Conservation (phyloP, 2,113 vertebrate species). For the Melanocharis versteri region DNA sequence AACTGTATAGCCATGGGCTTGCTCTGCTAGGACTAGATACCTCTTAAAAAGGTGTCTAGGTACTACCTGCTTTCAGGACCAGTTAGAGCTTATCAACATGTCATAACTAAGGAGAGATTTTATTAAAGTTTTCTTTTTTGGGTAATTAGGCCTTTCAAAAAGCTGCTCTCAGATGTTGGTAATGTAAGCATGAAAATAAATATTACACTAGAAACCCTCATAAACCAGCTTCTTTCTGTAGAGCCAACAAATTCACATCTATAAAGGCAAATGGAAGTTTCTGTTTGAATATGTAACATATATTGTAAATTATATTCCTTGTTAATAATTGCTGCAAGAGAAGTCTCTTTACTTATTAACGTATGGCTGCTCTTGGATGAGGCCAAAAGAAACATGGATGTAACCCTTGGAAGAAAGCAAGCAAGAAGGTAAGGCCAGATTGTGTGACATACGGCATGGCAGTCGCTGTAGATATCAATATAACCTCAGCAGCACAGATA, state of each 20-base stretch:
- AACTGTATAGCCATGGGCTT: background rate
- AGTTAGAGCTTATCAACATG: background rate
- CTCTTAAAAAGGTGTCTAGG: background rate
- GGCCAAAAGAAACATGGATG: background rate
- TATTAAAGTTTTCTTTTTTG: background rate
- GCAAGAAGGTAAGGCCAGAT: background rate
- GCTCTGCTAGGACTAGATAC: background rate
- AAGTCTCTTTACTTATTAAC: background rate
- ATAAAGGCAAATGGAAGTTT: background rate
- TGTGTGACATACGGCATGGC: background rate
- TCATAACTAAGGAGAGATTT: background rate
- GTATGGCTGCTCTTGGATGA: background rate
- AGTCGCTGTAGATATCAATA: background rate
- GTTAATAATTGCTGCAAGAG: background rate
- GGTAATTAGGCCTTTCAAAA: background rate
- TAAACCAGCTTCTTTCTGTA: background rate
- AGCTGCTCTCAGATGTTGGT: background rate
- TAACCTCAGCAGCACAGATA: background rate
- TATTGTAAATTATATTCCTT: background rate
- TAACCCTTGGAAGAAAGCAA: background rate
- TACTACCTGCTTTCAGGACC: background rate
- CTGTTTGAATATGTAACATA: background rate
- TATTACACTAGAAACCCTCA: background rate
- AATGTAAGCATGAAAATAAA: background rate
- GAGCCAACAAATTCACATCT: background rate